Conservation (phyloP, 2,888 invertebrate species). For the Morpho deidamia region DNA sequence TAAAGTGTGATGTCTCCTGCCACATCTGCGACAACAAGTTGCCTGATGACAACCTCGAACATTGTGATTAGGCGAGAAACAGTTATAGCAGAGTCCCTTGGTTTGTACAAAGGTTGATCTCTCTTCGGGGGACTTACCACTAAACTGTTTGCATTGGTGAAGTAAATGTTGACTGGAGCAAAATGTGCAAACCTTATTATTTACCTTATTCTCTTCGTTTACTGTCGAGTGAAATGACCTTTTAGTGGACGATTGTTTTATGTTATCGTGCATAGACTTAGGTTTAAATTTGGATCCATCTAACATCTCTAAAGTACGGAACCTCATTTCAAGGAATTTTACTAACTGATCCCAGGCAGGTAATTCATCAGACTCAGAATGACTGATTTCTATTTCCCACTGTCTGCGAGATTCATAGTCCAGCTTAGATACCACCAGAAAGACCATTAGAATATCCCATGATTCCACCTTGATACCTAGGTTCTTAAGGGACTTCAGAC, state of each 20-base stretch:
- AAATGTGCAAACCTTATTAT: too few species aligned
- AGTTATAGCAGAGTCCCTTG: slow-evolving; percentile 16
- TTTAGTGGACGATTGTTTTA: too few species aligned
- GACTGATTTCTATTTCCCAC: neutral
- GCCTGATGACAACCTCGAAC: slow-evolving; percentile 13
- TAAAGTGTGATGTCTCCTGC: slow-evolving; percentile 20
- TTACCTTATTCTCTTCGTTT: too few species aligned
- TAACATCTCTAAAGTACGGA: slow-evolving; percentile 28
- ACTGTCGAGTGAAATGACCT: too few species aligned
- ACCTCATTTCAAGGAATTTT: slow-evolving; percentile 27
- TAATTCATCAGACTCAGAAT: neutral
- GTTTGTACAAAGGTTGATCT: slow-evolving; percentile 9
- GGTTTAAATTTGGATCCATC: too few species aligned
- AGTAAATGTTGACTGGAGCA: slow-evolving; percentile 14
- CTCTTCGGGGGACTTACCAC: slow-evolving; percentile 3
- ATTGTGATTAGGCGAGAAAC: slow-evolving; percentile 17
- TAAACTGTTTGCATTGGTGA: slow-evolving; percentile 15
- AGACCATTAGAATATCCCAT: slow-evolving; percentile 15
- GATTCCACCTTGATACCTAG: slow-evolving; percentile 4
- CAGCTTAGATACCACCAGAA: slow-evolving; percentile 20
- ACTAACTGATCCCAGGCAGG: neutral
- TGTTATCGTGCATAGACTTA: too few species aligned
- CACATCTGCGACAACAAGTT: slow-evolving; percentile 20
- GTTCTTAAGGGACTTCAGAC: slow-evolving; percentile 8
- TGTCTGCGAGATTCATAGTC: slow-evolving; percentile 25